Base-by-base conservation (phyloP, 2,888 invertebrate genomes). In the Drosophila maculinotata region DNA sequence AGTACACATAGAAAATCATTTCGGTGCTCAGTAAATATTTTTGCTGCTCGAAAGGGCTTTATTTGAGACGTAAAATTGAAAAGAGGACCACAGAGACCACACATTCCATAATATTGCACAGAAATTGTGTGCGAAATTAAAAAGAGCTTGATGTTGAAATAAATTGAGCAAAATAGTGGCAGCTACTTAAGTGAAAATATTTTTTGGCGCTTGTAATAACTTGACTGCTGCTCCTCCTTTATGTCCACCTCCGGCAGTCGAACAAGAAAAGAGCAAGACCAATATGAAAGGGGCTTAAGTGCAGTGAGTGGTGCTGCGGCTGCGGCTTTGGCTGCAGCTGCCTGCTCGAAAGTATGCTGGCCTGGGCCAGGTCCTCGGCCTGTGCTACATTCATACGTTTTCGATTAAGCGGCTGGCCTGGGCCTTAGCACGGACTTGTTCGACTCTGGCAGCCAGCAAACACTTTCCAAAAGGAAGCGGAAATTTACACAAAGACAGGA, bases 101-200 rank as follows among this genome's bases (percentile, higher is more conserved):
- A 59, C 31, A 62, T 41, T 38, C 31, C 20, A 26, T 54, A 62
- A 74, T 57, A 57, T 63, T 65, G 62, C 42, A 53, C 36, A 42
- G 72, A 65, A 78, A 72, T 69, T 69, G 51, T 60, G 58, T 56
- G 65, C 59, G 49, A 85, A 80, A 84, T 80, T 80, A 75, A 82
- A 69, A 74, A 72, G 49, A 42, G 12, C 47, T 57, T 49, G 65
- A 81, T 72, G 85, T 74, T 65, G 66, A 83, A 83, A 87, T 83
- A 83, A 83, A 84, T 83, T 84, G 85, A 83, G 79, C 82, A 76
- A 83, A 84, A 84, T 84, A 73, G 74, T 87, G 82, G 82, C 87
- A 84, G 83, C 85, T 84, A 87, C 87, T 83, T 83, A 84, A 84
- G 85, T 80, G 80, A 76, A 83, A 87, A 83, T 87, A 83, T 87